Conservation (phyloP, 2,888 invertebrate genomes). For the Athripsodes cinereus region DNA sequence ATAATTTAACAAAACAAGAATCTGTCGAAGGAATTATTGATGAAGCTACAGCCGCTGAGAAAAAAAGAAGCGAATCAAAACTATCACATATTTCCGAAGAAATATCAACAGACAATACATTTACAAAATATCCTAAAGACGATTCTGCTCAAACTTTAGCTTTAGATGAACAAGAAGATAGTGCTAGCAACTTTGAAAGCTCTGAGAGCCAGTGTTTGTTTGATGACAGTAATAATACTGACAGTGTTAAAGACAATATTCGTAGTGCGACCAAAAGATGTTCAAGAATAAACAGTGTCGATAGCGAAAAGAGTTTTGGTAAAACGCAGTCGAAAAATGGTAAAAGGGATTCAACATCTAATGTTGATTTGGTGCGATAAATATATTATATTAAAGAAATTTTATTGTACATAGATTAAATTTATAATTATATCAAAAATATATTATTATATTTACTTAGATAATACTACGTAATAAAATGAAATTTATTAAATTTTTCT, state of each 20-base stretch:
- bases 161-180: slow-evolving; percentile 4
- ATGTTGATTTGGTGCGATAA: not conserved
- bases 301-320: not conserved
- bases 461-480: no score
- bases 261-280: not conserved
- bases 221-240: not conserved
- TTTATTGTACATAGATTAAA: no score
- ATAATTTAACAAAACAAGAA: no score
- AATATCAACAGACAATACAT: slow-evolving; percentile 23
- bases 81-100: slow-evolving; percentile 26
- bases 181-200: not conserved
- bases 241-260: not conserved
- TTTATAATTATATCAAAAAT: no score
- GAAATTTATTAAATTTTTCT: no score
- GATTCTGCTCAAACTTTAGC: slow-evolving; percentile 3
- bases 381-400: not conserved
- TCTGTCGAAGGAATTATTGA: not conserved
- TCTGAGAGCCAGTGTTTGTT: not conserved
- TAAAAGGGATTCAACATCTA: not conserved
- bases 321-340: not conserved
- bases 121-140: slow-evolving; percentile 16
- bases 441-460: no score
- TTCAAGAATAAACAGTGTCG: not conserved
- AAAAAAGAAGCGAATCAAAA: slow-evolving; percentile 21
- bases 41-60: slow-evolving; percentile 7